These are phyloP conservation scores for Triops cancriformis DNA, from an alignment of 1,140 invertebrate species.

Conservation along the genomic window DNA sequence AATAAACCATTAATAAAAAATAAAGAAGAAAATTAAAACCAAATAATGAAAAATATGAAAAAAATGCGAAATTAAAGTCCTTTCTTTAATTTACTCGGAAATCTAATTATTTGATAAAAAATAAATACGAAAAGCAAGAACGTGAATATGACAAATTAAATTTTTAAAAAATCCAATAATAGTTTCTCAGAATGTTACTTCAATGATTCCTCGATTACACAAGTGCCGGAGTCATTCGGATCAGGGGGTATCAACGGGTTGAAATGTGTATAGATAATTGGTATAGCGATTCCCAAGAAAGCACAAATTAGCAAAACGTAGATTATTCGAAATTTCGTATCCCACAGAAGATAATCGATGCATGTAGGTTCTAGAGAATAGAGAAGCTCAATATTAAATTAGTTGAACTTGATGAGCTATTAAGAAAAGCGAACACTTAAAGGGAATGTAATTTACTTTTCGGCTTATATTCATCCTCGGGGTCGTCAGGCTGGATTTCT, in stretches of 20 bases:
- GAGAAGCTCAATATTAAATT: not conserved
- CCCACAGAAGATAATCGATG: constrained; percentile 22
- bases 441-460: not conserved
- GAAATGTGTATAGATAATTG: constrained; percentile 18
- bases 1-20: too few species aligned
- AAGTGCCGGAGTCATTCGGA: constrained; percentile 15
- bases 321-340: constrained; percentile 21
- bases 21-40: too few species aligned
- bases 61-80: too few species aligned
- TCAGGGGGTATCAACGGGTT: not conserved
- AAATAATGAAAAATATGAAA: too few species aligned
- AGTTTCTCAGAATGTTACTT: not conserved
- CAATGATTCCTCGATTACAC: constrained; percentile 15
- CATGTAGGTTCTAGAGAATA: not conserved
- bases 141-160: too few species aligned
- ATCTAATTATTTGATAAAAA: too few species aligned
- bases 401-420: too few species aligned
- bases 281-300: constrained; percentile 21
- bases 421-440: not conserved
- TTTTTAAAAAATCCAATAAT: too few species aligned
- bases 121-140: not conserved
- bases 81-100: too few species aligned
- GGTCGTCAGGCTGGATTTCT: constrained; percentile 27
- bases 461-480: constrained; percentile 16
- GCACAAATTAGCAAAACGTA: constrained; percentile 24